A percentile compares a stretch with the other conserved stretches of the same genome.
Evolutionary conservation across 1,140 invertebrate genomes (phyloP).

Genomic region (Brachionus rubens): DNA sequence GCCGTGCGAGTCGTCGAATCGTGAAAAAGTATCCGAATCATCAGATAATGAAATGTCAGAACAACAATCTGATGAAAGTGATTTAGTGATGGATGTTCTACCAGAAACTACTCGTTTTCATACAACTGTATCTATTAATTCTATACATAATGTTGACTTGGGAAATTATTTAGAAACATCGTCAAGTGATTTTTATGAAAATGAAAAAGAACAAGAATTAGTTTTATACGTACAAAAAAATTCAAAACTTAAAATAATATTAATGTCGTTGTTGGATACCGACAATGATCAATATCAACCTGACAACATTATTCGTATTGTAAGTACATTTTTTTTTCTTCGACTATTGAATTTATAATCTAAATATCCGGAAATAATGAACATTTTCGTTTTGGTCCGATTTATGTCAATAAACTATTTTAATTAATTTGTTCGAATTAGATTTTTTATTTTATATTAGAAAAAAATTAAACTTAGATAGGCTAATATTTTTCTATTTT

Average conservation of each 20-base stretch:
- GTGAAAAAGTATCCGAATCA: not conserved
- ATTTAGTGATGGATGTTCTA: slow-evolving; percentile 32
- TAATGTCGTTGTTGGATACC: slow-evolving; percentile 12
- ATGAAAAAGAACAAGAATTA: slow-evolving; percentile 1
- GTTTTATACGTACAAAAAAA: slow-evolving; percentile 21
- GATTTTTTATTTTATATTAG: too few species aligned
- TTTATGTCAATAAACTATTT: too few species aligned
- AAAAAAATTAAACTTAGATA: too few species aligned
- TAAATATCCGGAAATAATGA: not conserved
- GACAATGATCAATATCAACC: not conserved
- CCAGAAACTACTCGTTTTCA: slow-evolving; percentile 6
- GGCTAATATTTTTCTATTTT: too few species aligned
- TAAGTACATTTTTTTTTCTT: slow-evolving; percentile 12
- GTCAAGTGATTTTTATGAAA: not conserved
- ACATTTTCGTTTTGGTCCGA: not conserved
- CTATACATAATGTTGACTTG: not conserved
- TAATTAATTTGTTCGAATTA: too few species aligned
- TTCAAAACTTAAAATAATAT: slow-evolving; percentile 7
- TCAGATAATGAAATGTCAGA: not conserved
- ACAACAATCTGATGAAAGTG: not conserved
- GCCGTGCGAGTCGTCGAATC: not conserved
- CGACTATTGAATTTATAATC: too few species aligned
- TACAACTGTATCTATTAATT: not conserved
- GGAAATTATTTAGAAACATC: not conserved
- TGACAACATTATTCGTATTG: slow-evolving; percentile 3